These are phyloP conservation scores for Epinephelus fuscoguttatus DNA, from an alignment of 2,113 vertebrate genomes.

Conservation along the genomic window DNA sequence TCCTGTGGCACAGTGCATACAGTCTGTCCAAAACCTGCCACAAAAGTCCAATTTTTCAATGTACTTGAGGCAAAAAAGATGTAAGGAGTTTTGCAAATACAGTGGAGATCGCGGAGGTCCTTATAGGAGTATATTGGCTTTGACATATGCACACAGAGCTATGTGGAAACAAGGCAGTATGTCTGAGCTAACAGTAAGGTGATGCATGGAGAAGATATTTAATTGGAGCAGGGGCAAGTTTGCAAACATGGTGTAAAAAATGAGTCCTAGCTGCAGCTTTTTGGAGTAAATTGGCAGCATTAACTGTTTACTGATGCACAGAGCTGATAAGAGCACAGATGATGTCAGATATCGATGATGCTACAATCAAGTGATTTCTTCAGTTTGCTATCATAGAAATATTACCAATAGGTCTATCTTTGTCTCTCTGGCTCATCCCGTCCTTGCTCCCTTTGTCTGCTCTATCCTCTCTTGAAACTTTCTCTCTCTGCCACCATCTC, in stretches of 20 bases:
- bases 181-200: neutral
- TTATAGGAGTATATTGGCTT: too few relatives aligned
- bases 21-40: too few relatives aligned
- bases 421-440: neutral
- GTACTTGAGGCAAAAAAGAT: too few relatives aligned
- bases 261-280: neutral
- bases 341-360: too few relatives aligned
- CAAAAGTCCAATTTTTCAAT: too few relatives aligned
- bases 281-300: neutral
- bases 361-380: neutral
- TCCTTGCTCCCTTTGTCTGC: neutral
- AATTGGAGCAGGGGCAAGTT: neutral
- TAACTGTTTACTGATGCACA: conserved; percentile 1
- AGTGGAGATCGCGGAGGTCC: too few relatives aligned
- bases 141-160: too few relatives aligned
- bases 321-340: neutral
- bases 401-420: neutral
- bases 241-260: neutral
- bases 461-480: neutral
- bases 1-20: too few relatives aligned
- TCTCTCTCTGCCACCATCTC: neutral
- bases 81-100: too few relatives aligned
- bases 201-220: neutral
- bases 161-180: too few relatives aligned
- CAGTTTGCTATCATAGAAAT: neutral